Conservation (phyloP, 2,888 invertebrate species). For the Stenchaetothrips biformis region DNA sequence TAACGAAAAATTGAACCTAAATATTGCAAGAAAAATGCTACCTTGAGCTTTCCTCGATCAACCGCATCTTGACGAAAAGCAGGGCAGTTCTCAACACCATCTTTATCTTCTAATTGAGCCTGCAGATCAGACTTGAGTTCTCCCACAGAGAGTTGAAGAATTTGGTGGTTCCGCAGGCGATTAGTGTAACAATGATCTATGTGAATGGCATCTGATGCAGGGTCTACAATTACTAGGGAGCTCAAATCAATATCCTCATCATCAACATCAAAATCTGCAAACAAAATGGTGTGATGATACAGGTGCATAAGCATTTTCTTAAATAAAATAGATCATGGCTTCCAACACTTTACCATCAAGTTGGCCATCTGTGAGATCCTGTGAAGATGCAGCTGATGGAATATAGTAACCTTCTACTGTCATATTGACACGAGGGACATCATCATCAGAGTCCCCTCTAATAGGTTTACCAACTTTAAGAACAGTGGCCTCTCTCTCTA, state of each 20-base stretch:
- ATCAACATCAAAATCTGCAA: neutral
- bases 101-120: neutral
- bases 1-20: neutral
- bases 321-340: neutral
- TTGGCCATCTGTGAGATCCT: neutral
- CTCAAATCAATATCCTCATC: neutral
- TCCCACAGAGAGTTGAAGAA: neutral
- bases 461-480: neutral
- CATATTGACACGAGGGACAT: constrained; percentile 59
- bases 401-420: constrained; percentile 63
- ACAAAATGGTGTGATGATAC: neutral
- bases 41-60: neutral
- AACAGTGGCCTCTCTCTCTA: constrained; percentile 45
- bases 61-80: neutral
- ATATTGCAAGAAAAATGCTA: neutral
- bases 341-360: neutral
- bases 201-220: neutral
- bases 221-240: neutral
- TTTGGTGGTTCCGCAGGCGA: neutral
- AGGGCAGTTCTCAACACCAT: neutral
- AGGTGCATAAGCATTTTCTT: neutral
- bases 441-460: constrained; percentile 44
- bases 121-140: neutral
- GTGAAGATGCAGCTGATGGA: constrained; percentile 37
- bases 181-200: constrained; percentile 14